Evolutionary conservation across 2,113 vertebrate genomes (phyloP).

Genomic region (Cryptomyrus ogoouensis): DNA sequence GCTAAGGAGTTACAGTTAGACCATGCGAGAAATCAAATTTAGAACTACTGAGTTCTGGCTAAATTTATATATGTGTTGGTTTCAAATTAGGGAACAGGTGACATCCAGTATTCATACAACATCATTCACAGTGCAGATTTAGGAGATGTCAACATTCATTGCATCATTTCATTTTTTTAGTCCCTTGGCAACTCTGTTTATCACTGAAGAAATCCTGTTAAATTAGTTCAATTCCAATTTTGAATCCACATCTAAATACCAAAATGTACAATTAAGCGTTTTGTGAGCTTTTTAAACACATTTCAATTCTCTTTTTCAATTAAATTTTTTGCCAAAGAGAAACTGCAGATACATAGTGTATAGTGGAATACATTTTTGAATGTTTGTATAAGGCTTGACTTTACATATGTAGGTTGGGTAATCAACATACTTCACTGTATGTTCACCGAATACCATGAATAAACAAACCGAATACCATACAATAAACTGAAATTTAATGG

Average conservation of each 20-base stretch:
- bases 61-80: slow-evolving; percentile 3
- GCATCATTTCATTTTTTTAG: background rate
- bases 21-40: background rate
- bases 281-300: background rate
- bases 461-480: too few relatives aligned
- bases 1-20: background rate
- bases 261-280: background rate
- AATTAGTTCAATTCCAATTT: background rate
- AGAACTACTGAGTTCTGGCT: background rate
- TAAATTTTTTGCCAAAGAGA: background rate
- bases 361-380: background rate
- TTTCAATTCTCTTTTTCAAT: background rate
- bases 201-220: background rate
- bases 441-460: background rate
- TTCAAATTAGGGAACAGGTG: background rate
- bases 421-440: background rate
- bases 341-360: background rate
- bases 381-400: background rate
- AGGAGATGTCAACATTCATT: background rate
- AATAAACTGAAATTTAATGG: background rate
- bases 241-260: background rate
- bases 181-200: background rate
- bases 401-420: background rate
- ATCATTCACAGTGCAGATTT: background rate
- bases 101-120: background rate